Conservation (phyloP, 2,888 invertebrate species). For the Nematopogon swammerdamellus region DNA sequence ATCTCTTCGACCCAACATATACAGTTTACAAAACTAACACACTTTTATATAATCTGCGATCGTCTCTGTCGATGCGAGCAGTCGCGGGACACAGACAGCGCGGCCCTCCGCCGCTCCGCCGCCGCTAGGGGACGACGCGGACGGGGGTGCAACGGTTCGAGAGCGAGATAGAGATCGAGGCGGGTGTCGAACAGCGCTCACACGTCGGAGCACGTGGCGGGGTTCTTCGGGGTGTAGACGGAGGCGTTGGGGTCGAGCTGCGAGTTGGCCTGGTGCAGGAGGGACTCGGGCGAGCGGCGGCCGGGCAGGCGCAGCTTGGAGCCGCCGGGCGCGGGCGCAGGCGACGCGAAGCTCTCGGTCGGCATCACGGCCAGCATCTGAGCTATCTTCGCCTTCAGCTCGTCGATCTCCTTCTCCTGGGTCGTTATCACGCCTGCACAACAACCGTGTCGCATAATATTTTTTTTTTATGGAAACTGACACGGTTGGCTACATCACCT, state of each 20-base stretch:
- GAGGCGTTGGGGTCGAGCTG: constrained; percentile 87
- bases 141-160: too few relatives aligned
- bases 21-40: constrained; percentile 36
- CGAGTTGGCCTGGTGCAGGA: background rate
- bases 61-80: background rate
- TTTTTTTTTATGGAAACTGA: too few relatives aligned
- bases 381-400: constrained; percentile 86
- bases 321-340: constrained; percentile 12
- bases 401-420: constrained; percentile 89
- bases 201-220: constrained; percentile 30
- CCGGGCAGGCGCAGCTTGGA: constrained; percentile 31
- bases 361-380: constrained; percentile 94
- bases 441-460: too few relatives aligned
- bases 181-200: constrained; percentile 13
- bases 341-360: constrained; percentile 18
- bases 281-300: constrained; percentile 19
- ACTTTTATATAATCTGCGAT: constrained; percentile 9
- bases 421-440: constrained; percentile 70
- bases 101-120: background rate
- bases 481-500: too few relatives aligned
- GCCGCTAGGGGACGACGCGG: too few relatives aligned
- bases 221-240: constrained; percentile 82
- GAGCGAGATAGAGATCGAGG: background rate
- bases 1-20: constrained; percentile 20
- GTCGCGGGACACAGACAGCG: background rate